Percentiles rank a stretch among this genome's conserved stretches.
These are phyloP conservation scores for Sarcophaga variegata DNA, from an alignment of 2,888 invertebrate species.

Conservation along the genomic window DNA sequence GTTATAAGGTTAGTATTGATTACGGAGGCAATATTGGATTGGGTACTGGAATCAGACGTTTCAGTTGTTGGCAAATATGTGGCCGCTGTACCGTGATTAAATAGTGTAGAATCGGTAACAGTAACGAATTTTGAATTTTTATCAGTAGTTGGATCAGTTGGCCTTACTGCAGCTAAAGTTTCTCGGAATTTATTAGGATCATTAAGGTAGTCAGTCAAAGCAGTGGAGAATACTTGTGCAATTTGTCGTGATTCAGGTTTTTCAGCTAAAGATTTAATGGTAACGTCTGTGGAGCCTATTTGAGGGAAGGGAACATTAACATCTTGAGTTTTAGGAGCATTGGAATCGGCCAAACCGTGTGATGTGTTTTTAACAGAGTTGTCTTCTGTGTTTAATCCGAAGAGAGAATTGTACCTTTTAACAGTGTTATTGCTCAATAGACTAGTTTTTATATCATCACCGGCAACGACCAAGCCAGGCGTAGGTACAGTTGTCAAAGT, in stretches of 20 bases:
- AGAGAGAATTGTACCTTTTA: slow-evolving; percentile 77
- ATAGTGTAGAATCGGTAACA: slow-evolving; percentile 74
- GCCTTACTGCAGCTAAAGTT: slow-evolving; percentile 89
- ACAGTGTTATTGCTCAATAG: slow-evolving; percentile 84
- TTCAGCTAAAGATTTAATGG: slow-evolving; percentile 83
- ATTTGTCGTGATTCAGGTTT: slow-evolving; percentile 88
- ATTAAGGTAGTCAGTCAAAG: slow-evolving; percentile 90
- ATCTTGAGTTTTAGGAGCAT: slow-evolving; percentile 32
- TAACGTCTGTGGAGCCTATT: slow-evolving; percentile 85
- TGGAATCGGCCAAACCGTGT: slow-evolving; percentile 69
- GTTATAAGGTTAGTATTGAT: slow-evolving; percentile 76
- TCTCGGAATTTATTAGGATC: slow-evolving; percentile 91
- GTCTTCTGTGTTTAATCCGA: slow-evolving; percentile 75
- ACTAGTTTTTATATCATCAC: slow-evolving; percentile 84
- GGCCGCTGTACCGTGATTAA: slow-evolving; percentile 77
- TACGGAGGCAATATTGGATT: slow-evolving; percentile 85
- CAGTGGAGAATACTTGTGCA: slow-evolving; percentile 92
- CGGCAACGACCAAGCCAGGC: slow-evolving; percentile 77
- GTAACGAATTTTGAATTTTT: slow-evolving; percentile 76
- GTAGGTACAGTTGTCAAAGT: slow-evolving; percentile 74
- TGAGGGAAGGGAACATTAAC: slow-evolving; percentile 73
- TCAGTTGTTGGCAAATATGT: slow-evolving; percentile 78
- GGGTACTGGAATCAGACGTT: slow-evolving; percentile 80
- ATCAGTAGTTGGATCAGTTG: slow-evolving; percentile 87
- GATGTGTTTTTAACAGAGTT: slow-evolving; percentile 79